Evolutionary conservation across 1,140 invertebrate genomes (phyloP), one percentile per base, ranked within the genome.

Genomic region (Yoshiicerus persimilis): DNA sequence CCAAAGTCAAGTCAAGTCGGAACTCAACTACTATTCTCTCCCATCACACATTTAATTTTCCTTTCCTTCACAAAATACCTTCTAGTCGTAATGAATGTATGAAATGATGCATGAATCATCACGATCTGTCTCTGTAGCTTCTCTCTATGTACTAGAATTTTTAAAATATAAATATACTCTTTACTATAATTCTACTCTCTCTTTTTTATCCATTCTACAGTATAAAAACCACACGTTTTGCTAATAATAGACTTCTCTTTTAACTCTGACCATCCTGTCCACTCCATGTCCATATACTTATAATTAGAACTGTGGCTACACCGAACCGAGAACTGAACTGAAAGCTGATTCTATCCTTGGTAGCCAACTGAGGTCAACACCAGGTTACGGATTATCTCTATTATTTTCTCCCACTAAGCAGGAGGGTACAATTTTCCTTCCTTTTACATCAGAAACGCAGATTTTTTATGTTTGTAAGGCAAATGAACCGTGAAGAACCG

Each of bases 351-450:
- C 64, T 70, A 25, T 13, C 9, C 64, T 70, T n/a, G n/a, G 62
- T 9, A 38, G 16, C 66, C 75, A 56, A 36, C 75, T 80, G 32
- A 80, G 75, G 30, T 80, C 75, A 80, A 80, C 75, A 80, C 30
- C 75, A 80, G 75, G 75, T 80, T 80, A 80, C 75, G 75, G 75
- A 80, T 80, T 80, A 80, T 80, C 75, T 80, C 75, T 8, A 80
- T 80, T 80, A 80, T 80, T 80, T 80, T 80, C 32, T 80, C 75
- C 36, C 32, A 56, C 20, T 6, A n/a, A 56, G 47, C 47, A 56
- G 4, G 75, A 70, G 30, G 75, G 75, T 38, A 16, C 5, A 38
- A 38, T 80, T 38, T 32, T 38, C 0, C 20, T 38, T 38, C 3
- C 75, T 36, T 80, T 36, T 80, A 32, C 5, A 16, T 80, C 20